Base-by-base conservation (phyloP, 2,797 vertebrate genomes). In the Aldrovandia affinis region DNA sequence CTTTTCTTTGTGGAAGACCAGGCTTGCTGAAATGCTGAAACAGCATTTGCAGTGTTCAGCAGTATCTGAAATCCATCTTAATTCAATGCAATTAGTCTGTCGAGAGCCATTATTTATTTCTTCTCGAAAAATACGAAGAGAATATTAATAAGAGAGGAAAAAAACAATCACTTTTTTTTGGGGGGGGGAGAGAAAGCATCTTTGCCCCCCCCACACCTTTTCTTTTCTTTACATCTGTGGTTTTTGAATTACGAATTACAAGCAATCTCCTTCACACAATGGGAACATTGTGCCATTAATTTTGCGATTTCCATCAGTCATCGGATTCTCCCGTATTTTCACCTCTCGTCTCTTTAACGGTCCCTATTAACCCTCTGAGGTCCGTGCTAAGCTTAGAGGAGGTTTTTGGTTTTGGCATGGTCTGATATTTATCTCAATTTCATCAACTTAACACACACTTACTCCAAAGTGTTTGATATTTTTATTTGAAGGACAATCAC, bases 31-130 rank as follows among this genome's bases (percentile, higher is more conserved):
- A 25, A 42, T 73, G 36, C 68, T 68, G 63, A 73, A 25, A 42
- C 68, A 44, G 36, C 33, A 20, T 70, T 70, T 73, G 33, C 68
- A 25, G 65, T 39, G 65, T 30, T 73, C 68, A 73, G 68, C 68
- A 42, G 33, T 73, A 73, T 73, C 36, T 73, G 68, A 73, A 73
- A 25, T 42, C 36, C 68, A 73, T 73, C 68, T 70, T 18, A 28
- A 30, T 65, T 65, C 61, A 65, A 65, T 57, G 55, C 55, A 57
- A 57, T 57, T 57, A 57, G 55, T 57, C 55, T 57, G 55, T 30
- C 61, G 28, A 30, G 14, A 65, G 61, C 61, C 61, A 65, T 65
- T 65, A 65, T 30, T 65, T 30, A 28, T 65, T 65, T 65, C 25
- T 65, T 65, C 61, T 0, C 1, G 61, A 28, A 65, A 65, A 65